These are phyloP conservation scores for Coelopa frigida DNA, from an alignment of 1,140 invertebrate species.

Conservation along the genomic window DNA sequence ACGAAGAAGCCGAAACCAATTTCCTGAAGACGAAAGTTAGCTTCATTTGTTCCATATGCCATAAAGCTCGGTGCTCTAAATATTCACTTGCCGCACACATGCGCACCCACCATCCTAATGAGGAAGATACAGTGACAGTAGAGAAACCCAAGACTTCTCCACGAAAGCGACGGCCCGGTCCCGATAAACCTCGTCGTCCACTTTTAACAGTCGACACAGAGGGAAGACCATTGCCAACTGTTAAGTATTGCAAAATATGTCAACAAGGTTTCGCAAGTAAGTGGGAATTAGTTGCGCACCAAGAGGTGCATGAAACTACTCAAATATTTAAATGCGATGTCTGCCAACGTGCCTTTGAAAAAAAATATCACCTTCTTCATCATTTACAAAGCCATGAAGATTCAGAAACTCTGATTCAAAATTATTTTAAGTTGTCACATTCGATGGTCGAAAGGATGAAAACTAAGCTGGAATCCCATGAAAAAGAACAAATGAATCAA, in stretches of 20 bases:
- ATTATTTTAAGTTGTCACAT: too few relatives aligned
- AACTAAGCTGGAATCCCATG: too few relatives aligned
- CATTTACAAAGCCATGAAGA: background rate
- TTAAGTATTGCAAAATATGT: background rate
- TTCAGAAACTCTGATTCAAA: too few relatives aligned
- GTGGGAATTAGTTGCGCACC: background rate
- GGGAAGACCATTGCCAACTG: conserved; percentile 1
- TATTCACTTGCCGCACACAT: too few relatives aligned
- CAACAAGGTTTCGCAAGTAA: background rate
- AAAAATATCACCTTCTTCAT: background rate
- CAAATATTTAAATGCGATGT: background rate
- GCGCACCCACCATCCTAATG: conserved; percentile 4
- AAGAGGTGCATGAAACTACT: background rate
- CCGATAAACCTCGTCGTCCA: conserved; percentile 5
- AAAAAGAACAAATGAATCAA: too few relatives aligned
- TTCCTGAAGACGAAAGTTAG: too few relatives aligned
- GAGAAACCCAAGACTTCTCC: background rate
- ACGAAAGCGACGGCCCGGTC: background rate
- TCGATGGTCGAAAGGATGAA: too few relatives aligned
- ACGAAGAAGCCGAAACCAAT: too few relatives aligned
- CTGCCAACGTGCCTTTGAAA: background rate
- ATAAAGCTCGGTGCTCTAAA: too few relatives aligned
- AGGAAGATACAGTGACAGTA: background rate
- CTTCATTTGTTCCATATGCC: too few relatives aligned
- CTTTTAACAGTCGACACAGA: conserved; percentile 1